phyloP scores from a whole-genome alignment of 2,888 invertebrate genomes.

The Petrolisthes cinctipes region DNA sequence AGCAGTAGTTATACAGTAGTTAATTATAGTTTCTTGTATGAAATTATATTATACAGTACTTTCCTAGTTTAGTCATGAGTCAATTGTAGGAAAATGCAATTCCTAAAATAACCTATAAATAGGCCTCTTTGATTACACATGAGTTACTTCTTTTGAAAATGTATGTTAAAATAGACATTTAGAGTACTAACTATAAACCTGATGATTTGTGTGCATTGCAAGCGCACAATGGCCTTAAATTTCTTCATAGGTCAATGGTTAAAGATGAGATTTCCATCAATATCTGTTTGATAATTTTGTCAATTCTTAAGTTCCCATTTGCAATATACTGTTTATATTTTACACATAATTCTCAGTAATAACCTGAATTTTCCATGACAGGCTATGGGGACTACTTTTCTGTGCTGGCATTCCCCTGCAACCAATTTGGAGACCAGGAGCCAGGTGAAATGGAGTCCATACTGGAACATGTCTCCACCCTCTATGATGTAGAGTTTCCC shows the following conservation, averaged over 20 bases:
- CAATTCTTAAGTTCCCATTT: not conserved
- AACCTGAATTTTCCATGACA: conserved; percentile 11
- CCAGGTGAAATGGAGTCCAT: conserved; percentile 71
- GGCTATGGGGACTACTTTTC: conserved; percentile 69
- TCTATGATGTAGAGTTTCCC: conserved; percentile 71
- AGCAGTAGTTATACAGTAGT: no score
- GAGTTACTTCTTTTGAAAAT: no score
- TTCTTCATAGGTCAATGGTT: no score
- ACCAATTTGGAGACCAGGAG: conserved; percentile 74
- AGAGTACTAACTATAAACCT: no score
- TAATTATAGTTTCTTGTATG: not conserved
- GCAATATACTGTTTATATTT: not conserved
- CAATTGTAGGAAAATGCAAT: no score
- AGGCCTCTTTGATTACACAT: no score
- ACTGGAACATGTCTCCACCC: conserved; percentile 68
- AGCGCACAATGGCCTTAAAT: no score
- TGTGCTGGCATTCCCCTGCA: conserved; percentile 73
- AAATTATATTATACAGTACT: not conserved
- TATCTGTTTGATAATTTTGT: not conserved
- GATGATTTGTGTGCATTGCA: no score
- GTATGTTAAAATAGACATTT: no score
- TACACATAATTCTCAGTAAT: no score
- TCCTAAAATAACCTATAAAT: no score
- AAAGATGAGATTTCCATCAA: not conserved
- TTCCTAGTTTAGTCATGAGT: not conserved